These are phyloP conservation scores for Eudemis profundana DNA, from an alignment of 2,888 invertebrate genomes.

Conservation along the genomic window DNA sequence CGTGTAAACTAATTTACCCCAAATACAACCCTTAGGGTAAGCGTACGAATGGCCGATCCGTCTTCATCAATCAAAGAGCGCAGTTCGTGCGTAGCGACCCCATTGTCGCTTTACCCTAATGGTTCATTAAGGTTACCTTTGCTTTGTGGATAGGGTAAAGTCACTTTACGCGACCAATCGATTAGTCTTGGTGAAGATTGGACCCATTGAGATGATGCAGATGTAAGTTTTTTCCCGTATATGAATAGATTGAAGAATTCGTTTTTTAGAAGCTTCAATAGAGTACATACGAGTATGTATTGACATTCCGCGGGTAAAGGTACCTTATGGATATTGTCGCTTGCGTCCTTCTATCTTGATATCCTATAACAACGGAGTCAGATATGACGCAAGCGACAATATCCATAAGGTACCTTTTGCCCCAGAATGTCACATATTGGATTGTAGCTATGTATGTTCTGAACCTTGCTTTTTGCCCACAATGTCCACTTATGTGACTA, in stretches of 20 bases:
- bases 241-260: constrained; percentile 9
- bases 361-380: too few relatives aligned
- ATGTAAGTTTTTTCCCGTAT: neutral
- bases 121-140: constrained; percentile 54
- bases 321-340: too few relatives aligned
- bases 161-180: constrained; percentile 48
- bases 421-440: too few relatives aligned
- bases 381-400: too few relatives aligned
- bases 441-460: too few relatives aligned
- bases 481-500: too few relatives aligned
- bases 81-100: constrained; percentile 50
- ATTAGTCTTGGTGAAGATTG: constrained; percentile 30
- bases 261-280: too few relatives aligned
- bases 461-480: too few relatives aligned
- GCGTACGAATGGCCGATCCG: constrained; percentile 46
- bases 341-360: too few relatives aligned
- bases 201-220: constrained; percentile 28
- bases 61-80: constrained; percentile 60
- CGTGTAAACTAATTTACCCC: constrained; percentile 21
- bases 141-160: constrained; percentile 40
- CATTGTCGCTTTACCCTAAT: constrained; percentile 55
- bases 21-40: constrained; percentile 26
- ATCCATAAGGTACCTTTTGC: too few relatives aligned
- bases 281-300: too few relatives aligned
- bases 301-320: too few relatives aligned